These are phyloP conservation scores for Poicephalus gulielmi DNA, from an alignment of 2,113 vertebrate genomes.

Conservation along the genomic window DNA sequence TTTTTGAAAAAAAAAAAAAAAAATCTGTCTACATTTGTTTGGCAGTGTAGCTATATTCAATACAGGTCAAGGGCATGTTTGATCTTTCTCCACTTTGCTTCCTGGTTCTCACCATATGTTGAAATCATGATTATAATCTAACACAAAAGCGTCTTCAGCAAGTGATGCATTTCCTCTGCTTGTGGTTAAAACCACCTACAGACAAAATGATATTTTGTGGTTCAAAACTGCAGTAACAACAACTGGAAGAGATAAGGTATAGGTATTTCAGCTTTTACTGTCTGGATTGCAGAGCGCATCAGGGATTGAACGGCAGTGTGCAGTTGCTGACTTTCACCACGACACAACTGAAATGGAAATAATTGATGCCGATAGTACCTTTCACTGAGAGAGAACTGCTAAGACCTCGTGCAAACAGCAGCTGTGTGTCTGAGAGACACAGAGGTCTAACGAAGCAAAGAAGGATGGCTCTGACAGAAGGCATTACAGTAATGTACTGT, in stretches of 20 bases:
- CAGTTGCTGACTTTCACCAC: neutral
- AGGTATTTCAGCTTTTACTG: neutral
- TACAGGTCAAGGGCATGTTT: neutral
- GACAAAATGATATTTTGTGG: neutral
- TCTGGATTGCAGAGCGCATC: neutral
- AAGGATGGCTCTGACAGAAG: constrained; percentile 28
- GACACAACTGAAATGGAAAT: constrained; percentile 49
- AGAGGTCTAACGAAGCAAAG: neutral
- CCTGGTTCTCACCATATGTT: neutral
- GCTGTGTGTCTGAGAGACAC: neutral
- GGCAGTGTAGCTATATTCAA: neutral
- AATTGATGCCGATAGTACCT: constrained; percentile 27
- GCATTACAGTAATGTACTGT: constrained; percentile 29
- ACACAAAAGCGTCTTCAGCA: neutral
- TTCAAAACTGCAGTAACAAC: neutral
- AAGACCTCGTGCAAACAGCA: neutral
- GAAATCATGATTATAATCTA: neutral
- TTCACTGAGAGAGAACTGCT: neutral
- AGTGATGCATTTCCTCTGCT: neutral
- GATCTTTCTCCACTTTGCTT: neutral
- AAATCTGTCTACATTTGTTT: neutral
- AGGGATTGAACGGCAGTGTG: neutral
- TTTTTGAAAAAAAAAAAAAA: neutral
- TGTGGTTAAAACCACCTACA: neutral
- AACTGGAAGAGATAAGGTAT: neutral